Base-by-base conservation (phyloP, 2,888 invertebrate genomes). In the Hypolimnas misippus region DNA sequence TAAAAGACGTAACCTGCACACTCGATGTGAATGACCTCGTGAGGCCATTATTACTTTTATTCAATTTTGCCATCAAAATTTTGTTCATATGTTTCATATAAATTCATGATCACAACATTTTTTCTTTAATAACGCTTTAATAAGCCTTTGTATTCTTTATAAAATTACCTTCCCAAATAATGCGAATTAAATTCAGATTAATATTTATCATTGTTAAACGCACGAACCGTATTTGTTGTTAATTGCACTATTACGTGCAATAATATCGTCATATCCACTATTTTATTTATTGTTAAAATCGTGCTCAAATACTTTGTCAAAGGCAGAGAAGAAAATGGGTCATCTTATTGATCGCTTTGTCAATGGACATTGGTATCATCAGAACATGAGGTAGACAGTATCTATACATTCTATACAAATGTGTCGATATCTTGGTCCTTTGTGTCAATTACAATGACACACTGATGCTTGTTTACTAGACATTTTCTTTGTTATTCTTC, bases 401-500 rank as follows among this genome's bases (percentile, higher is more conserved):
- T 38, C 12, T 12, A 38, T n/a, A 38, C 35, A 12, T 12, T 38
- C 12, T 12, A 38, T n/a, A 38, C 35, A 12, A n/a, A n/a, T 2
- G 4, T 38, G 4, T 3, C 35, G n/a, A 38, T 12, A 38, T 38
- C 12, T n/a, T 12, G 35, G 35, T 38, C 35, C 35, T 38, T 38
- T 38, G n/a, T 38, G 35, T 38, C 35, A 38, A 38, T 38, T 38
- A 38, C n/a, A 38, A 12, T n/a, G 35, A 38, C 35, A 33, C 33
- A 38, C 35, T n/a, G 35, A 38, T n/a, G 4, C n/a, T 12, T 38
- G 35, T 38, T 38, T 38, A 38, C 35, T n/a, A 38, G 35, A 2
- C 35, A 38, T 12, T 38, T 38, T n/a, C 35, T 38, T 38, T 38
- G n/a, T 38, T 38, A 38, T 38, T 38, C 2, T 38, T 38, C 2